Percentiles rank a stretch among this genome's conserved stretches.
These are phyloP conservation scores for Vimba vimba DNA, from an alignment of 2,113 vertebrate species.

Conservation along the genomic window DNA sequence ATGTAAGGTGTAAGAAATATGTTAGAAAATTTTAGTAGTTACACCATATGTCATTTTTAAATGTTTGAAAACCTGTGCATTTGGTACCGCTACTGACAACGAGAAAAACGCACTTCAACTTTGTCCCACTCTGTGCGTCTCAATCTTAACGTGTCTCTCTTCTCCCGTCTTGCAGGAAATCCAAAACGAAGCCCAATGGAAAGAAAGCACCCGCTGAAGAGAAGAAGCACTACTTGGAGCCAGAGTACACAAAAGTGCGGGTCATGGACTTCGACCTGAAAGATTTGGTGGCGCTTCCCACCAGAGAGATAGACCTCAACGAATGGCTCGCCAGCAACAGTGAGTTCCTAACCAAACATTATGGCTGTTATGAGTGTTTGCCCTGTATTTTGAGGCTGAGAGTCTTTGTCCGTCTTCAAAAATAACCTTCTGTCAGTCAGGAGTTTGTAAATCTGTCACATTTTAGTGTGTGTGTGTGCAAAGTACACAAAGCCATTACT, in stretches of 20 bases:
- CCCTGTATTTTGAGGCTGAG: constrained; percentile 18
- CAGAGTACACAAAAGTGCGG: constrained; percentile 90
- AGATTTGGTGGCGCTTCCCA: constrained; percentile 92
- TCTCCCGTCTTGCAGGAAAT: constrained; percentile 83
- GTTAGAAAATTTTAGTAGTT: background rate
- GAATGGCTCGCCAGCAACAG: constrained; percentile 99
- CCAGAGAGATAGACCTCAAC: constrained; percentile 94
- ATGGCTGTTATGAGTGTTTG: background rate
- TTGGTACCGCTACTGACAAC: background rate
- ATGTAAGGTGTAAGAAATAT: background rate
- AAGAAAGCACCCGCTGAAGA: constrained; percentile 92
- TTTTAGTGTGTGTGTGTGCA: background rate
- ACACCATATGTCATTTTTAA: background rate
- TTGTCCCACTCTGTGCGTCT: background rate
- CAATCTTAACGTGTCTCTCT: background rate
- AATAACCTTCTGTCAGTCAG: constrained; percentile 10
- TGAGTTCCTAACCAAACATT: constrained; percentile 71
- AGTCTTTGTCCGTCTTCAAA: constrained; percentile 15
- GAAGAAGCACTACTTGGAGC: constrained; percentile 95
- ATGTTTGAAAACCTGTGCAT: background rate
- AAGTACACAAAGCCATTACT: background rate
- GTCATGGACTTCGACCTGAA: constrained; percentile 94
- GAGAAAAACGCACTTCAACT: background rate
- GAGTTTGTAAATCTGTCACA: background rate
- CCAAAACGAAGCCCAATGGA: constrained; percentile 97